These are phyloP conservation scores for Antheraea mylitta DNA, from an alignment of 1,140 invertebrate genomes.

Conservation along the genomic window DNA sequence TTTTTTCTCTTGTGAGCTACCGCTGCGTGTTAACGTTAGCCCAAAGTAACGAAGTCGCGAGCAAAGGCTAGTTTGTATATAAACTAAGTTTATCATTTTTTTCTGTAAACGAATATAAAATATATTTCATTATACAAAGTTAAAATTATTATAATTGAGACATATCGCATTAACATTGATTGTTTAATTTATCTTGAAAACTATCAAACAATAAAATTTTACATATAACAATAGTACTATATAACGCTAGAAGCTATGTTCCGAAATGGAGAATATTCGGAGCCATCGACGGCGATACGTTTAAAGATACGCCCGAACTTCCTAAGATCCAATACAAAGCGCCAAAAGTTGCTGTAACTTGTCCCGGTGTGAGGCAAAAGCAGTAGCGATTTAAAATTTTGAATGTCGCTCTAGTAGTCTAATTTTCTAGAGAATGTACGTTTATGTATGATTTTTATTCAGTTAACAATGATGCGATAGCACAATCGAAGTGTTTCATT, in stretches of 20 bases:
- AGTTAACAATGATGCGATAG: too few species aligned
- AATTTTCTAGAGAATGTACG: too few species aligned
- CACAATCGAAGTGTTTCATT: too few species aligned
- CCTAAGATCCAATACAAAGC: slow-evolving; percentile 58
- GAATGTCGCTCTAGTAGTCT: neutral
- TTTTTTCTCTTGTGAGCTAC: too few species aligned
- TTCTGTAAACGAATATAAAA: too few species aligned
- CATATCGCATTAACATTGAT: neutral
- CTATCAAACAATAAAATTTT: neutral
- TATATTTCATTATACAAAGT: too few species aligned
- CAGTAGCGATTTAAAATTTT: slow-evolving; percentile 6
- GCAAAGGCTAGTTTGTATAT: too few species aligned
- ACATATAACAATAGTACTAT: neutral
- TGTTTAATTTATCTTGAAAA: neutral
- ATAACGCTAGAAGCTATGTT: neutral
- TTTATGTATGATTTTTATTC: too few species aligned
- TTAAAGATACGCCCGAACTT: slow-evolving; percentile 37
- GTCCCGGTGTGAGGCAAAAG: slow-evolving; percentile 26
- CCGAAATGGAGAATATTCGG: slow-evolving; percentile 12
- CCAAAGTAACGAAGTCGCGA: too few species aligned
- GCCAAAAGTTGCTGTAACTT: slow-evolving; percentile 44
- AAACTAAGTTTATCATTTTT: too few species aligned
- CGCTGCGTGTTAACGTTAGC: too few species aligned
- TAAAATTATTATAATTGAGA: too few species aligned
- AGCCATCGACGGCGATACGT: slow-evolving; percentile 32